Evolutionary conservation across 2,797 vertebrate genomes (phyloP).

Genomic region (Chiropotes sagulatus): DNA sequence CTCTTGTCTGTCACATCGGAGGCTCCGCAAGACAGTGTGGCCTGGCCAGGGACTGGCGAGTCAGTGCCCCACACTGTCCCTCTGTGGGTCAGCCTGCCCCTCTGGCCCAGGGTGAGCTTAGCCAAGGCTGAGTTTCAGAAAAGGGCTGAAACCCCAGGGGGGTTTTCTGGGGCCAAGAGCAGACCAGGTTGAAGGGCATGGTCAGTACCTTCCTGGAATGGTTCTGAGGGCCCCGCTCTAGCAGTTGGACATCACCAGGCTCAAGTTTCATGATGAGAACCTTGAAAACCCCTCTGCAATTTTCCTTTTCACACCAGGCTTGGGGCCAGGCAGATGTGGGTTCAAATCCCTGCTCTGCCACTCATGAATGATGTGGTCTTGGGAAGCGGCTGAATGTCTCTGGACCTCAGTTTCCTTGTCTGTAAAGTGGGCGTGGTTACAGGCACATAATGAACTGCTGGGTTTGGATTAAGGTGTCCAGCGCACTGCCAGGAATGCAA

Average conservation of each 20-base stretch:
- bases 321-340: not conserved
- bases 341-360: not conserved
- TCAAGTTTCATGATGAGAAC: not conserved
- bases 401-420: not conserved
- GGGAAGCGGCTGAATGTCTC: not conserved
- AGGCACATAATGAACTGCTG: not conserved
- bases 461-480: not conserved
- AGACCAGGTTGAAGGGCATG: not conserved
- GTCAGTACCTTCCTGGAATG: not conserved
- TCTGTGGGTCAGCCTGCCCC: fast-evolving
- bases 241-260: fast-evolving
- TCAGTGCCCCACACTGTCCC: not conserved
- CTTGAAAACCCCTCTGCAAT: not conserved
- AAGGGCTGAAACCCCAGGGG: not conserved
- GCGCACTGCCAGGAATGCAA: fast-evolving
- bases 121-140: not conserved
- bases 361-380: not conserved
- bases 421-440: not conserved
- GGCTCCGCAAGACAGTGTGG: not conserved
- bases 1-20: fast-evolving
- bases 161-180: not conserved
- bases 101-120: not conserved
- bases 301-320: not conserved
- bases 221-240: not conserved
- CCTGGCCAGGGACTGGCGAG: not conserved